Evolutionary conservation across 2,888 invertebrate species (phyloP).

Genomic region (Erannis defoliaria): DNA sequence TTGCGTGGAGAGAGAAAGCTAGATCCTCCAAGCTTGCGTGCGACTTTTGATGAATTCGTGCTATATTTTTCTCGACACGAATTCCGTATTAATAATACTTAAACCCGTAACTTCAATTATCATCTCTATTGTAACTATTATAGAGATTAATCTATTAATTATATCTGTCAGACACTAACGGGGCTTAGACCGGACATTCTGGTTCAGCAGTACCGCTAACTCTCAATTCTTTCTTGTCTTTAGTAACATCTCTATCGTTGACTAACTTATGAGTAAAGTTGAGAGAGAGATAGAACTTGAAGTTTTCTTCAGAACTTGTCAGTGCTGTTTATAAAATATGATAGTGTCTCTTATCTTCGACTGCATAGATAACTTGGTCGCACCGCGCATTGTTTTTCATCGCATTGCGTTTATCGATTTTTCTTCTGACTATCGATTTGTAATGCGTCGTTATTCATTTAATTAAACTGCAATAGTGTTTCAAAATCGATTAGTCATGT

Average conservation of each 20-base stretch:
- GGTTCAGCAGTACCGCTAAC: slow-evolving; percentile 79
- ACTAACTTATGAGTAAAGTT: background rate
- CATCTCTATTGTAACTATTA: slow-evolving; percentile 52
- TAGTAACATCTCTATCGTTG: slow-evolving; percentile 25
- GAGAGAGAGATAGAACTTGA: background rate
- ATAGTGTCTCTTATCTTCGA: background rate
- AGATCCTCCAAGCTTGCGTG: no score
- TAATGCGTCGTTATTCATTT: slow-evolving; percentile 18
- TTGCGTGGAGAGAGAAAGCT: no score
- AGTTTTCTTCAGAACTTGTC: background rate
- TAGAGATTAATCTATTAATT: slow-evolving; percentile 70
- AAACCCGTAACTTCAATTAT: slow-evolving; percentile 47
- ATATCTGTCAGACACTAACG: slow-evolving; percentile 74
- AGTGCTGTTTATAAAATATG: background rate
- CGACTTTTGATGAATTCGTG: slow-evolving; percentile 28
- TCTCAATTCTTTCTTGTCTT: slow-evolving; percentile 61
- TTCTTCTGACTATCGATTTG: slow-evolving; percentile 21
- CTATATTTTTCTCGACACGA: slow-evolving; percentile 38
- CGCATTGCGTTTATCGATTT: slow-evolving; percentile 25
- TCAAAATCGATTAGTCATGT: slow-evolving; percentile 26
- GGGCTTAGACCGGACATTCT: slow-evolving; percentile 76
- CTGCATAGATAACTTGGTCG: background rate
- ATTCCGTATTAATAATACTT: slow-evolving; percentile 40
- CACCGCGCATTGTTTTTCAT: slow-evolving; percentile 26
- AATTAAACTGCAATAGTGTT: slow-evolving; percentile 22